Evolutionary conservation across 2,797 vertebrate species (phyloP).

Genomic region (Dendrocincla fuliginosa): DNA sequence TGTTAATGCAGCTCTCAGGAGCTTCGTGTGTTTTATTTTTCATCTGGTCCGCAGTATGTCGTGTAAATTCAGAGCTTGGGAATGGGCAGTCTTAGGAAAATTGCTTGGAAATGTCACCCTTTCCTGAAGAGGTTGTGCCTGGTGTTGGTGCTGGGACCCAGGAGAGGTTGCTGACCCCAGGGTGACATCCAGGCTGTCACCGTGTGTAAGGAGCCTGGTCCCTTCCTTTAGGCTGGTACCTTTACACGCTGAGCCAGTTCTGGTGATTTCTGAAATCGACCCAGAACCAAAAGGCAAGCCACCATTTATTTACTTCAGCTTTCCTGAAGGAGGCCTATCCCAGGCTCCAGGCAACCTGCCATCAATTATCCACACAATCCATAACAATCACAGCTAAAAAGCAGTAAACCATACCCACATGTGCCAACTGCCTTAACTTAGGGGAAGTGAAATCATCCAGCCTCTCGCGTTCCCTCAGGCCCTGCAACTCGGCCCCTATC

Average conservation of each 20-base stretch:
- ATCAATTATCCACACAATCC: slow-evolving; percentile 26
- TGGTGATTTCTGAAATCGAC: neutral
- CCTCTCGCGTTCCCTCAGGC: neutral
- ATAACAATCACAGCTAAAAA: slow-evolving; percentile 17
- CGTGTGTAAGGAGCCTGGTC: neutral
- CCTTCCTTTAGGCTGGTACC: neutral
- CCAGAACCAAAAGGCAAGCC: neutral
- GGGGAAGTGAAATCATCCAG: slow-evolving; percentile 18
- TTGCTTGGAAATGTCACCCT: neutral
- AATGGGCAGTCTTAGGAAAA: neutral
- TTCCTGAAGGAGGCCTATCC: neutral
- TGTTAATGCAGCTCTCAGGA: neutral
- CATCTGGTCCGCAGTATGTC: neutral
- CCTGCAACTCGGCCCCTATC: neutral
- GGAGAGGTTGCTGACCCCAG: neutral
- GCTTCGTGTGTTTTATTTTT: neutral
- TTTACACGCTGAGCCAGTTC: neutral
- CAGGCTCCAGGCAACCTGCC: slow-evolving; percentile 4
- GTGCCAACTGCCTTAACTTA: slow-evolving; percentile 3
- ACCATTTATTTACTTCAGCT: neutral
- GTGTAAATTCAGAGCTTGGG: neutral
- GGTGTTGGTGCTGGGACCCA: neutral
- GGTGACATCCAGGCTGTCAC: neutral
- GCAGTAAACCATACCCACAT: neutral
- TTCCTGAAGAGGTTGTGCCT: neutral